A percentile compares a stretch with the other conserved stretches of the same genome.
phyloP scores from a whole-genome alignment of 2,113 vertebrate species.

The Poicephalus gulielmi region DNA sequence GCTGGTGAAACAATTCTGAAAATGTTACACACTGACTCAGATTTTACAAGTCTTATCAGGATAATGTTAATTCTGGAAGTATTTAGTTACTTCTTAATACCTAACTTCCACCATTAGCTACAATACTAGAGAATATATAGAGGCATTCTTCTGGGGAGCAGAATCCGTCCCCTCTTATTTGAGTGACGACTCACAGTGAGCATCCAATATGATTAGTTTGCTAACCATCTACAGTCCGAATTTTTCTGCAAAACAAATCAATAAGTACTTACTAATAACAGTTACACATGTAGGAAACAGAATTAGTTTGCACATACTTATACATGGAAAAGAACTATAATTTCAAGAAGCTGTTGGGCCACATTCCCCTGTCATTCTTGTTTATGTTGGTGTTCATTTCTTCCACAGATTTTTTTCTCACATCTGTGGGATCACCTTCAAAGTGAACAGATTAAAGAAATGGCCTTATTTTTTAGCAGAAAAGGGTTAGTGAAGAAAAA shows the following conservation, averaged over 20 bases:
- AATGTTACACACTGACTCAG: background rate
- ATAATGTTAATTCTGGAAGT: background rate
- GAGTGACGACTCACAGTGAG: background rate
- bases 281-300: background rate
- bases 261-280: background rate
- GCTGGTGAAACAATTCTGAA: background rate
- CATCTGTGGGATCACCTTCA: background rate
- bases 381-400: background rate
- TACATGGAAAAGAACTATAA: background rate
- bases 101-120: background rate
- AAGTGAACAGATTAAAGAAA: background rate
- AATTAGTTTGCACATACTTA: background rate
- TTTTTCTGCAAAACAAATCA: background rate
- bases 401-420: background rate
- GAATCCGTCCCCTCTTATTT: background rate
- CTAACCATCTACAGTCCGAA: background rate
- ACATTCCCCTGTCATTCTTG: background rate
- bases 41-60: background rate
- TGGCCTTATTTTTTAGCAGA: background rate
- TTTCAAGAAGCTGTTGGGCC: background rate
- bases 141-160: background rate
- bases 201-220: background rate
- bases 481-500: background rate
- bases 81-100: background rate
- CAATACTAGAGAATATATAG: background rate